These are phyloP conservation scores for Rosalia funebris DNA, from an alignment of 2,888 invertebrate genomes.

Conservation along the genomic window DNA sequence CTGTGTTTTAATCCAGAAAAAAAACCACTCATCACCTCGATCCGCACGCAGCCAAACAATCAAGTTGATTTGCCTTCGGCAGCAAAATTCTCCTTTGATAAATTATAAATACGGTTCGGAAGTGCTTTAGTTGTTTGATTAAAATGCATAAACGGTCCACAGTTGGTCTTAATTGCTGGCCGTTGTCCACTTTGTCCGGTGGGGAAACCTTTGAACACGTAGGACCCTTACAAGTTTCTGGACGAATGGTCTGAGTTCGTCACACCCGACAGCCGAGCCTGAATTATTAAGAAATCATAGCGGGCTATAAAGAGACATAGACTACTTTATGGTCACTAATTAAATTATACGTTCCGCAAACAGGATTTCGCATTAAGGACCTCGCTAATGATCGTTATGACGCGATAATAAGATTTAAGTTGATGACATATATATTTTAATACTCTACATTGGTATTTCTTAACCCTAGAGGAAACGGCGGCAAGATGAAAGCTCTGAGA, in stretches of 20 bases:
- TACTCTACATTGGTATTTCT: too few relatives aligned
- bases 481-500: too few relatives aligned
- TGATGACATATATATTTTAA: too few relatives aligned
- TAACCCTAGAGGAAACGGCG: too few relatives aligned
- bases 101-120: constrained; percentile 50
- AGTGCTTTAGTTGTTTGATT: constrained; percentile 54
- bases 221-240: constrained; percentile 42
- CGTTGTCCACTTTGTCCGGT: constrained; percentile 53
- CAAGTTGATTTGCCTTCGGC: not conserved
- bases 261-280: constrained; percentile 51
- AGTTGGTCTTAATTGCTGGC: constrained; percentile 55
- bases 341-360: constrained; percentile 50
- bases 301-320: constrained; percentile 48
- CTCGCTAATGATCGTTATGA: constrained; percentile 27
- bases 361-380: constrained; percentile 36
- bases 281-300: constrained; percentile 58
- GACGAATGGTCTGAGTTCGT: constrained; percentile 42
- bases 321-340: constrained; percentile 53
- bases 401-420: constrained; percentile 5
- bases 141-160: constrained; percentile 57
- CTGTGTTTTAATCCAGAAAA: too few relatives aligned
- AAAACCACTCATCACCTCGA: not conserved
- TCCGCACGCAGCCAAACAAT: not conserved
- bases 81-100: constrained; percentile 44
- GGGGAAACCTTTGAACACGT: constrained; percentile 55